phyloP scores from a whole-genome alignment of 2,113 vertebrate species.

The Sigmodon hispidus region DNA sequence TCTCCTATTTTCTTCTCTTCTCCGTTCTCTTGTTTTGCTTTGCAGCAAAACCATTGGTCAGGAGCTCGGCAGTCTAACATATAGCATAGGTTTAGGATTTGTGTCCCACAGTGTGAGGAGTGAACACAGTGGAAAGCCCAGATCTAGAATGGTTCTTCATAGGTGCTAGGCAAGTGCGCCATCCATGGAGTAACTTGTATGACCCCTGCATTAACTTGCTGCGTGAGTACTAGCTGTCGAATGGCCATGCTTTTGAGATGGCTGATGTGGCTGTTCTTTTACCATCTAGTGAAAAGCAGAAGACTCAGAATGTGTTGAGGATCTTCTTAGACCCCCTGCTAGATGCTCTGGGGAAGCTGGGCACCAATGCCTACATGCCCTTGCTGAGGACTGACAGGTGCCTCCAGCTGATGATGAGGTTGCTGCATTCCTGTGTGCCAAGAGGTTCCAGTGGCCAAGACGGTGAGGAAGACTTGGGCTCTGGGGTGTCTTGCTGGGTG shows the following conservation, averaged over 20 bases:
- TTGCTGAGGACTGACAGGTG: conserved; percentile 92
- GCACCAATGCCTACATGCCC: conserved; percentile 93
- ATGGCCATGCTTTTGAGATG: conserved; percentile 20
- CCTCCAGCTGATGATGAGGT: conserved; percentile 91
- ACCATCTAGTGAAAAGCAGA: conserved; percentile 81
- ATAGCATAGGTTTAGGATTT: not conserved
- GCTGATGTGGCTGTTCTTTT: conserved; percentile 82
- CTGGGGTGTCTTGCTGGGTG: not conserved
- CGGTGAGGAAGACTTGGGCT: conserved; percentile 81
- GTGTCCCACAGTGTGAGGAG: not conserved
- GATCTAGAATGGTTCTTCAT: not conserved
- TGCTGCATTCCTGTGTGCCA: conserved; percentile 87
- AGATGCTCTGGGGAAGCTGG: conserved; percentile 91
- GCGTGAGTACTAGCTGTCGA: not conserved
- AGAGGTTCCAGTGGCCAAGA: conserved; percentile 77
- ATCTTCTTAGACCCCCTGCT: conserved; percentile 91
- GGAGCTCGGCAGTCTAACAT: not conserved
- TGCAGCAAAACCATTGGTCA: not conserved
- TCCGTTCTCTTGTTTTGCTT: not conserved
- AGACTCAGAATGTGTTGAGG: conserved; percentile 84
- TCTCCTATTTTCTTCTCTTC: not conserved
- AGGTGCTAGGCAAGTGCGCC: not conserved
- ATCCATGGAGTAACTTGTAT: not conserved
- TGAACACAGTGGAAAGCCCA: not conserved
- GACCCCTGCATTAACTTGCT: not conserved